A percentile compares a stretch with the other conserved stretches of the same genome.
These are phyloP conservation scores for Polydrusus cervinus DNA, from an alignment of 2,888 invertebrate genomes.

Conservation along the genomic window DNA sequence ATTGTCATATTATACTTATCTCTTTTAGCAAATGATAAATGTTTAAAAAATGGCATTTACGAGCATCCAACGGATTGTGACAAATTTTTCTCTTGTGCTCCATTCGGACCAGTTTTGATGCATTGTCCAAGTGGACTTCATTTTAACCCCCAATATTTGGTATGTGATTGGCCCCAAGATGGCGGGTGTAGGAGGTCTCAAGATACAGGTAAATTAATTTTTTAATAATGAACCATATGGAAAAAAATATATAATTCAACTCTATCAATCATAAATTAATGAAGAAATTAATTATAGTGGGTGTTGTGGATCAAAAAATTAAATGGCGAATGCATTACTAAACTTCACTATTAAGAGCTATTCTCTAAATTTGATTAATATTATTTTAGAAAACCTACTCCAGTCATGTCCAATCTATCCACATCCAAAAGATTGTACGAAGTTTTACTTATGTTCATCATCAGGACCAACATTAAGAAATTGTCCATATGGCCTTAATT, in stretches of 20 bases:
- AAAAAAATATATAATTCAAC: no score
- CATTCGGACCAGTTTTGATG: conserved; percentile 37
- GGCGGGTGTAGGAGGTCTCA: conserved; percentile 20
- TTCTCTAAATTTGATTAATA: no score
- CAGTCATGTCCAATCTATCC: conserved; percentile 17
- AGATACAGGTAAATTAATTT: conserved; percentile 12
- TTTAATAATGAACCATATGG: no score
- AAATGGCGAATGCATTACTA: no score
- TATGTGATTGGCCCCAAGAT: conserved; percentile 55
- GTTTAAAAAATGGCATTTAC: conserved; percentile 27
- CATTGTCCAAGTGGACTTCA: conserved; percentile 49
- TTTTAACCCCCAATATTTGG: conserved; percentile 47
- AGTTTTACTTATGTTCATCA: conserved; percentile 34
- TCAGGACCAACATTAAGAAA: conserved; percentile 1
- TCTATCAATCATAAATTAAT: no score
- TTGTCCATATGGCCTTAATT: conserved; percentile 27
- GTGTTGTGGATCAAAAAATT: no score
- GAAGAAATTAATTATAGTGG: no score
- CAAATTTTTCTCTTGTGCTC: conserved; percentile 46
- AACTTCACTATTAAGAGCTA: no score
- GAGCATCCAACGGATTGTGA: conserved; percentile 46
- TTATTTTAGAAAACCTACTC: not conserved
- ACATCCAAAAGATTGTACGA: conserved; percentile 33
- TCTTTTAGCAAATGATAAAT: conserved; percentile 11
- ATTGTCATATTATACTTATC: not conserved